Conservation (phyloP, 2,113 vertebrate species). For the Microcebus murinus region DNA sequence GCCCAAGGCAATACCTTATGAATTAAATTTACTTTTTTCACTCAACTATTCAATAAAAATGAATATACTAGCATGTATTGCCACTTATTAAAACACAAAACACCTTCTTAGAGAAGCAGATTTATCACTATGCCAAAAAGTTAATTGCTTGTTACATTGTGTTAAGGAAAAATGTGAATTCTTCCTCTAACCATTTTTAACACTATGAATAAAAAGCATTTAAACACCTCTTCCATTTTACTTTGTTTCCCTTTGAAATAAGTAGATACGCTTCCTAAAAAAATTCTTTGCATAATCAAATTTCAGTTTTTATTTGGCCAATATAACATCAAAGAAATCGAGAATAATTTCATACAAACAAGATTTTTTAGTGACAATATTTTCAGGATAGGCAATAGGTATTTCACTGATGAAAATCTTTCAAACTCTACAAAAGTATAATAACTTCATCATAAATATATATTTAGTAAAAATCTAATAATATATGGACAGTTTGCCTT, state of each 20-base stretch:
- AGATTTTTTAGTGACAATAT: background rate
- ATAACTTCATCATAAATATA: background rate
- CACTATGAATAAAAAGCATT: slow-evolving; percentile 58
- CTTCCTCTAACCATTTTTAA: slow-evolving; percentile 61
- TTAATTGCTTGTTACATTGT: slow-evolving; percentile 72
- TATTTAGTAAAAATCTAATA: background rate
- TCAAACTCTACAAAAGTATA: slow-evolving; percentile 34
- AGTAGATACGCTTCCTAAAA: background rate
- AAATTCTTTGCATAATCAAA: slow-evolving; percentile 28
- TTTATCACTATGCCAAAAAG: slow-evolving; percentile 79
- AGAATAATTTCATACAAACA: background rate
- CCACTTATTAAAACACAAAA: slow-evolving; percentile 80
- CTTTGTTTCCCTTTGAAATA: slow-evolving; percentile 15
- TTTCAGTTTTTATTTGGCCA: slow-evolving; percentile 44
- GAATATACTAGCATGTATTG: slow-evolving; percentile 65
- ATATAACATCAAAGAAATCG: background rate
- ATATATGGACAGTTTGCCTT: background rate
- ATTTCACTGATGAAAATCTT: slow-evolving; percentile 13
- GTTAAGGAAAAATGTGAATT: slow-evolving; percentile 62
- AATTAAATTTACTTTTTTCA: slow-evolving; percentile 69
- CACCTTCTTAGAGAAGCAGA: slow-evolving; percentile 76
- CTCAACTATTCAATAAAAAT: slow-evolving; percentile 76
- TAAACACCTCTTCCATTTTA: slow-evolving; percentile 66
- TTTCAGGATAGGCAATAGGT: slow-evolving; percentile 16
- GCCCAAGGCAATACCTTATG: slow-evolving; percentile 64